These are phyloP conservation scores for Epinephelus fuscoguttatus DNA, from an alignment of 2,113 vertebrate genomes.

Conservation along the genomic window DNA sequence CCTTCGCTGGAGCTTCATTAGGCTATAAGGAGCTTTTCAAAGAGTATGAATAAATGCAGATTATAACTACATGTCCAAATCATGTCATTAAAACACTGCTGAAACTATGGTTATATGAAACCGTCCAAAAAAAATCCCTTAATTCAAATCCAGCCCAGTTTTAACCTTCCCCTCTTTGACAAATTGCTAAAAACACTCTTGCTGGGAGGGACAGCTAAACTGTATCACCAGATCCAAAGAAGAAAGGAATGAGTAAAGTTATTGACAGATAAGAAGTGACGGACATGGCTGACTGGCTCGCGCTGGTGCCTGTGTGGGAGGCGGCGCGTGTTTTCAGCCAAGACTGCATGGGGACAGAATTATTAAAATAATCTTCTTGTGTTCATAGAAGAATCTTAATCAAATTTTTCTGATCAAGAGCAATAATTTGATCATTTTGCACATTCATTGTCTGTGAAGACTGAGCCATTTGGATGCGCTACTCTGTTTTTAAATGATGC, in stretches of 20 bases:
- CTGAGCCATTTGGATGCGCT: constrained; percentile 1
- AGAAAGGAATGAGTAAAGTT: not conserved
- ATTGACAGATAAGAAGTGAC: constrained; percentile 37
- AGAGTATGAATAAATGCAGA: not conserved
- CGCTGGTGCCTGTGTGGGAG: constrained; percentile 25
- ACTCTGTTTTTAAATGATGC: not conserved
- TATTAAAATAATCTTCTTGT: constrained; percentile 22
- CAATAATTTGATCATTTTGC: constrained; percentile 21
- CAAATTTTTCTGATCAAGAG: constrained; percentile 10
- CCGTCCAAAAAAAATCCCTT: too few relatives aligned
- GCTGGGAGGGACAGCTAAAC: not conserved
- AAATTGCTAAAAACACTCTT: not conserved
- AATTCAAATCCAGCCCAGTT: not conserved
- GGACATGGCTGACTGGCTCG: constrained; percentile 40
- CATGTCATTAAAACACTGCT: not conserved
- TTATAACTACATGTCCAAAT: not conserved
- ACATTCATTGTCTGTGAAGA: not conserved
- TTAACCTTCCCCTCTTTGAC: not conserved
- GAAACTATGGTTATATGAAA: not conserved
- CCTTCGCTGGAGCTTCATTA: not conserved
- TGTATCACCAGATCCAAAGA: not conserved
- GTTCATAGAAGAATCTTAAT: not conserved
- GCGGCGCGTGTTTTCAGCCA: constrained; percentile 11
- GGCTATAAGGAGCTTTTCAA: not conserved
- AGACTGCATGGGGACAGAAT: constrained; percentile 15